Conservation (phyloP, 2,113 vertebrate genomes). For the Pyrgilauda ruficollis region DNA sequence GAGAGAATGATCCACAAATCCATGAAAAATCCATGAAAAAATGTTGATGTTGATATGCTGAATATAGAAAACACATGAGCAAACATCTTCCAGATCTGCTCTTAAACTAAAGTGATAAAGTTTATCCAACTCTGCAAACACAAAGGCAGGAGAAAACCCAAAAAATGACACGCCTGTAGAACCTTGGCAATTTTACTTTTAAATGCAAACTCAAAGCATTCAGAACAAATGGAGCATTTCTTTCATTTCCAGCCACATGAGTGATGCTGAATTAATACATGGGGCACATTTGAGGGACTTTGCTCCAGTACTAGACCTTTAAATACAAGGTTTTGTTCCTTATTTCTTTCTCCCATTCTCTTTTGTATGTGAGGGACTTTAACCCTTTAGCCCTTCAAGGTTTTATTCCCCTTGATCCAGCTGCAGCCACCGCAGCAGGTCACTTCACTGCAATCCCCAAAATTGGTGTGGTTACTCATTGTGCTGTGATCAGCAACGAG, state of each 20-base stretch:
- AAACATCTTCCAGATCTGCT: not conserved
- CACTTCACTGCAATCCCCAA: not conserved
- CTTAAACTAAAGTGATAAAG: not conserved
- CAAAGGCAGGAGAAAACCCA: not conserved
- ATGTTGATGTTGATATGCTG: not conserved
- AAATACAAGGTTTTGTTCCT: not conserved
- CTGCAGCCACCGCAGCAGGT: not conserved
- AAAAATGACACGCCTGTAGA: not conserved
- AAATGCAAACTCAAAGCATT: not conserved
- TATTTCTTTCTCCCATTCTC: not conserved
- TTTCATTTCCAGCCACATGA: not conserved
- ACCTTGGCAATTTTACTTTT: not conserved
- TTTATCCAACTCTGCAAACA: not conserved
- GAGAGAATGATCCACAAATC: not conserved
- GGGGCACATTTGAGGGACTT: not conserved
- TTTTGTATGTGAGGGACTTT: not conserved
- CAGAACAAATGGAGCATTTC: conserved; percentile 1
- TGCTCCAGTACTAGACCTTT: not conserved
- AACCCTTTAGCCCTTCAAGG: not conserved
- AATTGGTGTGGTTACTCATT: not conserved
- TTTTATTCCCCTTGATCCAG: not conserved
- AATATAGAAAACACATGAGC: not conserved
- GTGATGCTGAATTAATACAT: not conserved
- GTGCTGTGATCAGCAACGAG: not conserved
- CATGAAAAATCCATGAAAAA: not conserved